Percentiles rank a stretch among this genome's conserved stretches.
These are phyloP conservation scores for Heliconius congener DNA, from an alignment of 1,140 invertebrate genomes.

Conservation along the genomic window DNA sequence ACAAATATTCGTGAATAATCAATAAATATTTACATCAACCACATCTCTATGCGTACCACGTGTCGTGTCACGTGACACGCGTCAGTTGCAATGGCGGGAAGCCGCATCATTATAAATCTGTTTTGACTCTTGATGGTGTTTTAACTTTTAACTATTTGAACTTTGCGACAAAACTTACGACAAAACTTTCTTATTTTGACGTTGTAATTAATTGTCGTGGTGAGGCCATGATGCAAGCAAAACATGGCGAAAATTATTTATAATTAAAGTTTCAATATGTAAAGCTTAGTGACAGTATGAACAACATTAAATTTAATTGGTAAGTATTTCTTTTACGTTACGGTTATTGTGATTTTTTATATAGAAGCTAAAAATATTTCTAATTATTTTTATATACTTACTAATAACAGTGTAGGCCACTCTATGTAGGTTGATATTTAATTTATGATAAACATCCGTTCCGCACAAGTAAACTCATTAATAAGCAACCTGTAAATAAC, in stretches of 20 bases:
- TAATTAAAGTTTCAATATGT: neutral
- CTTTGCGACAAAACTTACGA: neutral
- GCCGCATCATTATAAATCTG: slow-evolving; percentile 22
- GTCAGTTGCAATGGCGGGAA: slow-evolving; percentile 28
- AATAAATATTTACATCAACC: neutral
- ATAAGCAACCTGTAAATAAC: too few relatives aligned
- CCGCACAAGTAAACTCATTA: too few relatives aligned
- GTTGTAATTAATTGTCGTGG: slow-evolving; percentile 3
- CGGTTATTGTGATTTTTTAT: too few relatives aligned
- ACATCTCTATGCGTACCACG: neutral
- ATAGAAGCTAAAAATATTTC: too few relatives aligned
- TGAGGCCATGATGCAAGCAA: neutral
- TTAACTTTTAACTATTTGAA: slow-evolving; percentile 8
- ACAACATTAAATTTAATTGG: too few relatives aligned
- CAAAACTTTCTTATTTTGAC: too few relatives aligned
- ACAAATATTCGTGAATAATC: neutral
- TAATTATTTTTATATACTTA: too few relatives aligned
- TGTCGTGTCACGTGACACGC: neutral
- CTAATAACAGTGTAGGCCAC: too few relatives aligned
- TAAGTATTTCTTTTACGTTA: too few relatives aligned
- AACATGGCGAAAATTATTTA: neutral
- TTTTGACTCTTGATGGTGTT: slow-evolving; percentile 10
- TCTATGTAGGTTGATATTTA: too few relatives aligned
- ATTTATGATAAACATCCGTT: too few relatives aligned
- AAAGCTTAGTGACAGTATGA: neutral